A percentile compares a stretch with the other conserved stretches of the same genome.
phyloP scores from a whole-genome alignment of 1,140 invertebrate genomes.

The Megalonaias nervosa region DNA sequence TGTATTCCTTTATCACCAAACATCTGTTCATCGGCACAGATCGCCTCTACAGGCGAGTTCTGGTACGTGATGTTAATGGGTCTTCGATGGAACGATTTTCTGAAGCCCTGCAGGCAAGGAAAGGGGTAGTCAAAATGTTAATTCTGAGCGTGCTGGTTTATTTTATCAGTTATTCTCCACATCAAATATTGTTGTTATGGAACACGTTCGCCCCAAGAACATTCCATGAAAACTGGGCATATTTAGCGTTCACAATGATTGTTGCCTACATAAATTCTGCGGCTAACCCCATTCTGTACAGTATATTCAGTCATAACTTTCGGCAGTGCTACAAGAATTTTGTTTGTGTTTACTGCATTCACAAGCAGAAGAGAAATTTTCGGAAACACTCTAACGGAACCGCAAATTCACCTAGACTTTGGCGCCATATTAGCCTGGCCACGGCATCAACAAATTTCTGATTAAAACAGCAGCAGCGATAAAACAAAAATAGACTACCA shows the following conservation, averaged over 20 bases:
- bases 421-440: slow-evolving; percentile 23
- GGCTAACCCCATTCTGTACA: slow-evolving; percentile 70
- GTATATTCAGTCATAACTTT: slow-evolving; percentile 71
- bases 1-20: slow-evolving; percentile 65
- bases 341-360: neutral
- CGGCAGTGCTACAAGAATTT: slow-evolving; percentile 31
- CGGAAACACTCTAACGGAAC: slow-evolving; percentile 10
- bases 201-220: slow-evolving; percentile 61
- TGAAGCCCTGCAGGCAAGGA: slow-evolving; percentile 63
- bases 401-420: slow-evolving; percentile 17
- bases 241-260: slow-evolving; percentile 66
- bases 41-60: slow-evolving; percentile 50
- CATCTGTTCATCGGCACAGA: slow-evolving; percentile 62
- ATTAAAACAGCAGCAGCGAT: neutral
- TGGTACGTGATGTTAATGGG: slow-evolving; percentile 52
- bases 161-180: slow-evolving; percentile 71
- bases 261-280: slow-evolving; percentile 69
- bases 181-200: slow-evolving; percentile 69
- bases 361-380: neutral
- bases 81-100: slow-evolving; percentile 50
- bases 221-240: slow-evolving; percentile 67
- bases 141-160: slow-evolving; percentile 71
- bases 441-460: slow-evolving; percentile 21
- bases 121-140: slow-evolving; percentile 72
- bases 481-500: too few species aligned